Evolutionary conservation across 1,140 invertebrate species (phyloP).

Genomic region (Rhyacophila brunnea): DNA sequence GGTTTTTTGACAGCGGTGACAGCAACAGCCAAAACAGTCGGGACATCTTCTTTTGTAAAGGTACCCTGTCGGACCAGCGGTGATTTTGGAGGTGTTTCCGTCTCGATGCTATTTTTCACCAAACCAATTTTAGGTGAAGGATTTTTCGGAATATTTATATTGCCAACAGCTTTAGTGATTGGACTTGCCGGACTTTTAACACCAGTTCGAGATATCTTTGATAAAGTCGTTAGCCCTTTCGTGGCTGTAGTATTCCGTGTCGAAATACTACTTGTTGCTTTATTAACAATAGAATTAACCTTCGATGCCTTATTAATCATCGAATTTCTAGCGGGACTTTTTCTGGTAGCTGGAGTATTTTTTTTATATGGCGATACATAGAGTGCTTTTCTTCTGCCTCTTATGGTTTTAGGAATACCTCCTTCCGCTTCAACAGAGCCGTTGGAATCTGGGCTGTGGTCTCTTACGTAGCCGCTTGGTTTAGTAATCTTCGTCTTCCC

Average conservation of each 20-base stretch:
- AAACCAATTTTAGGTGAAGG: not conserved
- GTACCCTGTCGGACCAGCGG: constrained; percentile 78
- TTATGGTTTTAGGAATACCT: constrained; percentile 62
- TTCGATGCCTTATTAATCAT: constrained; percentile 13
- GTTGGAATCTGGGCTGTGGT: constrained; percentile 47
- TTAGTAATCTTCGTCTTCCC: constrained; percentile 62
- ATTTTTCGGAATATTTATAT: not conserved
- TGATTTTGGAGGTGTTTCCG: constrained; percentile 39
- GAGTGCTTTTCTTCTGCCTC: constrained; percentile 72
- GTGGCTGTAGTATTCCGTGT: not conserved
- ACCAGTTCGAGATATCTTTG: constrained; percentile 33
- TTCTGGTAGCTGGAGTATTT: constrained; percentile 38
- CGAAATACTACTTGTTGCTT: constrained; percentile 4
- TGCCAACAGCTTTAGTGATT: not conserved
- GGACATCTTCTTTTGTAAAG: constrained; percentile 79
- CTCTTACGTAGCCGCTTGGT: constrained; percentile 43
- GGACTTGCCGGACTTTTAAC: constrained; percentile 8
- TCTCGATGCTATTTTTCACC: not conserved
- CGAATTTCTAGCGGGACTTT: constrained; percentile 32
- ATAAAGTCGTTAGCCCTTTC: not conserved
- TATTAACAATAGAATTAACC: not conserved
- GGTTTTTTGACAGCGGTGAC: constrained; percentile 49
- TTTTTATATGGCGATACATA: constrained; percentile 63
- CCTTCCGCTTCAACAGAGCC: constrained; percentile 42
- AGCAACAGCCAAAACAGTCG: constrained; percentile 40